Conservation (phyloP, 2,113 vertebrate species). For the Rhegmatorhina hoffmannsi region DNA sequence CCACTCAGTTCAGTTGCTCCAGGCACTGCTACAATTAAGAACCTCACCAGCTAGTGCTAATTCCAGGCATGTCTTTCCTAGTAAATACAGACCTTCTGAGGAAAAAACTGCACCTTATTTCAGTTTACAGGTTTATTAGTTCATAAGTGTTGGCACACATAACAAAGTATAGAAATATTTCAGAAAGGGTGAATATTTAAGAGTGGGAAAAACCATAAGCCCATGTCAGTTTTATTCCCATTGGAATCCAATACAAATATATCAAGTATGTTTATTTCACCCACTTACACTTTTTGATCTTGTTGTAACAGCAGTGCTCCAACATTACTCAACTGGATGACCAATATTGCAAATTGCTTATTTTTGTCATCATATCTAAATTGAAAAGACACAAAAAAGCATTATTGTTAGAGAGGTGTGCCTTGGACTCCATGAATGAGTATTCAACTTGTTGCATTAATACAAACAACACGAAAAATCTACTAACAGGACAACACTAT, state of each 20-base stretch:
- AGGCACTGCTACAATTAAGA: neutral
- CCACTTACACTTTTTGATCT: constrained; percentile 88
- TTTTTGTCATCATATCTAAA: constrained; percentile 87
- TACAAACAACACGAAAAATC: neutral
- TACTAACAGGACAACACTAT: neutral
- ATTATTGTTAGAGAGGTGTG: neutral
- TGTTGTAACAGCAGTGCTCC: constrained; percentile 80
- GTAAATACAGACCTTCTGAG: neutral
- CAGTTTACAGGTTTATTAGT: neutral
- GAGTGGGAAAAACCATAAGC: neutral
- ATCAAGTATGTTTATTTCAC: neutral
- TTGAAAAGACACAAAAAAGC: constrained; percentile 27
- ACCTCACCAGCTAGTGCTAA: neutral
- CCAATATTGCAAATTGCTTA: constrained; percentile 86
- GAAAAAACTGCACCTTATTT: neutral
- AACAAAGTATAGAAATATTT: neutral
- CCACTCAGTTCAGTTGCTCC: accelerated
- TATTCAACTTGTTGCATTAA: neutral
- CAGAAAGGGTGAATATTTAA: neutral
- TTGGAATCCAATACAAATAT: neutral
- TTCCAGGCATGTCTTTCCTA: neutral
- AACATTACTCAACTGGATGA: constrained; percentile 88
- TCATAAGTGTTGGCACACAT: neutral
- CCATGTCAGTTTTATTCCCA: neutral
- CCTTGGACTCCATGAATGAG: neutral